phyloP scores from a whole-genome alignment of 2,113 vertebrate genomes.

The Chiloscyllium plagiosum region DNA sequence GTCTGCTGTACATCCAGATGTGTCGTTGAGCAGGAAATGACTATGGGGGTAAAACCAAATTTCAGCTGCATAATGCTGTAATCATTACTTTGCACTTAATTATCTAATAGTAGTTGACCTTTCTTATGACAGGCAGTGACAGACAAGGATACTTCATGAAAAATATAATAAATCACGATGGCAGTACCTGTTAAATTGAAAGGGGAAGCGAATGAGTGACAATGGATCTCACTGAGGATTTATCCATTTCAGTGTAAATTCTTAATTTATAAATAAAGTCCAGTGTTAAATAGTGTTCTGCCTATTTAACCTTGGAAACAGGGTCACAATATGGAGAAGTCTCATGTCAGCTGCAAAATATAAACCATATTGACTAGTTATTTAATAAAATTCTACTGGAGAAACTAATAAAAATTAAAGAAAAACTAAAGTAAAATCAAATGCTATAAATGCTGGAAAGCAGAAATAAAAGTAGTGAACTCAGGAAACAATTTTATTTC shows the following conservation, averaged over 20 bases:
- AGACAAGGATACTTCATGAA: background rate
- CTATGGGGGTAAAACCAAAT: background rate
- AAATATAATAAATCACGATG: background rate
- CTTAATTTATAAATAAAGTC: background rate
- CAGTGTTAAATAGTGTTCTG: background rate
- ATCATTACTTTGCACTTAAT: background rate
- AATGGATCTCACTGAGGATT: background rate
- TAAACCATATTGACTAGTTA: background rate
- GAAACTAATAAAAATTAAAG: background rate
- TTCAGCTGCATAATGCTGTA: constrained; percentile 9
- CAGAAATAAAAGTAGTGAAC: too few relatives aligned
- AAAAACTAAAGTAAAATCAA: background rate
- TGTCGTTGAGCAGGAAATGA: constrained; percentile 6
- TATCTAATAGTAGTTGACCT: background rate
- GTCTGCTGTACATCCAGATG: background rate
- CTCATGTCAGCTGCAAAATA: background rate
- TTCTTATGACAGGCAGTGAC: background rate
- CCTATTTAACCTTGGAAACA: background rate
- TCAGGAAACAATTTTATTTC: too few relatives aligned
- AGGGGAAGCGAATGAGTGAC: background rate
- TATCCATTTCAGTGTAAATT: background rate
- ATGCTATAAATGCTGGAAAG: too few relatives aligned
- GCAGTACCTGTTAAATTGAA: background rate
- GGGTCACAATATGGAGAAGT: background rate
- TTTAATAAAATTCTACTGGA: background rate